phyloP scores from a whole-genome alignment of 2,888 invertebrate species.

The Ophioninae sp. region DNA sequence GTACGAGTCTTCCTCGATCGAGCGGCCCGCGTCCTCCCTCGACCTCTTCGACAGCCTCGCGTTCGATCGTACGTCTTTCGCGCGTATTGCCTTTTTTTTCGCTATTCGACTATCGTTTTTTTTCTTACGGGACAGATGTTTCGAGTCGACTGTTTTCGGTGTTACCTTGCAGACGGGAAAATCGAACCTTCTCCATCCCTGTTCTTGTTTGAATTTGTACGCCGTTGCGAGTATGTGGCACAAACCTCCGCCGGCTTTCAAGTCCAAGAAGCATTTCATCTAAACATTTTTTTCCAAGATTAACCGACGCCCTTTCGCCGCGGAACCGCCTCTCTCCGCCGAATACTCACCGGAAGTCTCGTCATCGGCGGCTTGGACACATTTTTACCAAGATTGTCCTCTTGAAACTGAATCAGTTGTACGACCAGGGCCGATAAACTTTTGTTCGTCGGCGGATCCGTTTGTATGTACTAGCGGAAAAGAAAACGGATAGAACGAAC shows the following conservation, averaged over 20 bases:
- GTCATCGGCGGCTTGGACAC: slow-evolving; percentile 93
- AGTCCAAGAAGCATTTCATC: slow-evolving; percentile 98
- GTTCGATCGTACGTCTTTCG: no score
- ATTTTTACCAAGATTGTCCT: slow-evolving; percentile 97
- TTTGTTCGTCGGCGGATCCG: slow-evolving; percentile 97
- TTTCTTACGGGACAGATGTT: background rate
- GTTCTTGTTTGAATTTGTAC: slow-evolving; percentile 97
- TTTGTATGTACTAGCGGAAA: slow-evolving; percentile 89
- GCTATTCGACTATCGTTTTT: background rate
- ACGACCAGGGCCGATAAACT: slow-evolving; percentile 91
- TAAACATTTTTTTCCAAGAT: slow-evolving; percentile 79
- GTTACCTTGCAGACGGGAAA: slow-evolving; percentile 91
- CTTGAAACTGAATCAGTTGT: slow-evolving; percentile 97
- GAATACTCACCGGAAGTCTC: slow-evolving; percentile 89
- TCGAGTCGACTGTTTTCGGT: slow-evolving; percentile 9
- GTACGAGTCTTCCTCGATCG: background rate
- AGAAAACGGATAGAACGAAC: background rate
- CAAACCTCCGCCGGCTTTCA: slow-evolving; percentile 95
- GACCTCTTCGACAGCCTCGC: no score
- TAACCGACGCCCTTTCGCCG: background rate
- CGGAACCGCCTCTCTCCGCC: background rate
- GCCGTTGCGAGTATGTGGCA: slow-evolving; percentile 96
- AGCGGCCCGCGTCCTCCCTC: background rate
- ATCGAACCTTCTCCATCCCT: slow-evolving; percentile 97
- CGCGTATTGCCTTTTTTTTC: no score